Base-by-base conservation (phyloP, 2,888 invertebrate species). In the Mesorhabditis spiculigera region DNA sequence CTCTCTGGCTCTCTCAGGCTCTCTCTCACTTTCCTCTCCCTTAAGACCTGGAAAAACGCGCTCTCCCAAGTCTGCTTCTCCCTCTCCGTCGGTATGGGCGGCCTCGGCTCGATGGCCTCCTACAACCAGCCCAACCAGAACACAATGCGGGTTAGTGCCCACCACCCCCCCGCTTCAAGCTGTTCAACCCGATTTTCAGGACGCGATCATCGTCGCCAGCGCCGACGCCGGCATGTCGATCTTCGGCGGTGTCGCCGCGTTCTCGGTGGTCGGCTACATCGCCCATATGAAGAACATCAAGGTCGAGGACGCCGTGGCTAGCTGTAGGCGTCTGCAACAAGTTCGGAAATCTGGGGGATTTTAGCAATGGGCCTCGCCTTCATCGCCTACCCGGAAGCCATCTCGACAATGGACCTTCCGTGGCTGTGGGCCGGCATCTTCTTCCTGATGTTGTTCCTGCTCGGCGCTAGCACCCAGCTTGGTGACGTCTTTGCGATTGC, bases 361-460 rank as follows among this genome's bases (percentile, higher is more conserved):
- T 28, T 28, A 28, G 28, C 28, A 28, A 28, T 28, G 28, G 28
- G 28, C 28, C 28, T 87, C 63, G 86, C 86, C n/a, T 87, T 87
- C 75, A 84, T 87, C 63, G 86, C 85, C 5, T 87, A 87, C 50
- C 83, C 84, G 6, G 87, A 87, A 71, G 87, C 87, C 0, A 76
- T 86, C 44, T 75, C 82, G 6, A 74, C 82, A 68, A 81, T 87
- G 79, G 85, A 86, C 4, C 58, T 85, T 28, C 82, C 87, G 5
- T 84, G 84, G 74, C 76, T 87, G 5, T 87, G 86, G 86, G 81
- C 86, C 1, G 79, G 86, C 13, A 77, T 87, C 4, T 87, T 87
- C 78, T 87, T 87, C 76, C 45, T 86, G 66, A 87, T 87, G 87
- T 79, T 87, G 42, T 86, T 86, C 76, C 82, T 86, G 13, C 78